A percentile compares a stretch with the other conserved stretches of the same genome.
These are phyloP conservation scores for Callorhinus ursinus DNA, from an alignment of 2,113 vertebrate genomes.

Conservation along the genomic window DNA sequence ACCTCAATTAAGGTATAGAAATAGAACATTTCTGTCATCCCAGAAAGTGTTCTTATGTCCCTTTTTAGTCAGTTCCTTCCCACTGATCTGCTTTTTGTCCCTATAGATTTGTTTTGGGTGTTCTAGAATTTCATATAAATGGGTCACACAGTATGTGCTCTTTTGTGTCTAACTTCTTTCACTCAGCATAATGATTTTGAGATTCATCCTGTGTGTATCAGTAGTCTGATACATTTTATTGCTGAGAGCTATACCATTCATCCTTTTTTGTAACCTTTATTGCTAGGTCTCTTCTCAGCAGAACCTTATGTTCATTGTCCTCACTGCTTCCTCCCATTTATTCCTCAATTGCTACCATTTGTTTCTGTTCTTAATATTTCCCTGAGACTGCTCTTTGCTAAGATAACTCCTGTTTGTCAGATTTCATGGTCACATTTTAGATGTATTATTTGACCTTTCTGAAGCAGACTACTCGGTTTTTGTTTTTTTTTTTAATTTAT, in stretches of 20 bases:
- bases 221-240: neutral
- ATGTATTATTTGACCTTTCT: neutral
- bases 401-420: neutral
- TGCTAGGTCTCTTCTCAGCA: neutral
- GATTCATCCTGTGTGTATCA: neutral
- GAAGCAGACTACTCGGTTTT: neutral
- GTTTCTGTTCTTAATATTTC: neutral
- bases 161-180: neutral
- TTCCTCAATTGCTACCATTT: neutral
- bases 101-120: neutral
- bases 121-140: neutral
- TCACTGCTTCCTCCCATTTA: neutral
- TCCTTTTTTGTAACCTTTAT: conserved; percentile 9
- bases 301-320: neutral
- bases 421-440: neutral
- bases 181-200: neutral
- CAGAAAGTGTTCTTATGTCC: neutral
- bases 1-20: neutral
- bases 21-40: neutral
- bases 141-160: neutral
- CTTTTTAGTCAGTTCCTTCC: neutral
- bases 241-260: neutral
- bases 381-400: neutral
- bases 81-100: neutral
- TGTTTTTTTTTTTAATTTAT: no score